Evolutionary conservation across 1,140 invertebrate species (phyloP).

Genomic region (Trissolcus basalis): DNA sequence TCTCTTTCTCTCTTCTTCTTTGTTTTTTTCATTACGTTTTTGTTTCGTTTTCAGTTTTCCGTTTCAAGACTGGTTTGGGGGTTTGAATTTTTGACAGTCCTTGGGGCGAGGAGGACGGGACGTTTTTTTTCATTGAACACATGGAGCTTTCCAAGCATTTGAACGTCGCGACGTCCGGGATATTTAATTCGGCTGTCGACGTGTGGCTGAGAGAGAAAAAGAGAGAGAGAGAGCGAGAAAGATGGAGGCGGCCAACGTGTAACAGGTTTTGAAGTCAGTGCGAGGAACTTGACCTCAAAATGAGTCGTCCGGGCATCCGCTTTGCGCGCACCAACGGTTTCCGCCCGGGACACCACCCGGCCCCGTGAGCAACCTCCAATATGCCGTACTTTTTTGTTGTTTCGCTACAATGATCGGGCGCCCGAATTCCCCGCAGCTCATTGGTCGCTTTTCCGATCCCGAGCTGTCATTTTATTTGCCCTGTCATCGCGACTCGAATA

Average conservation of each 20-base stretch:
- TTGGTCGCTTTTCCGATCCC: background rate
- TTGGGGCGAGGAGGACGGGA: too few species aligned
- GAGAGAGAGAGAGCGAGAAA: background rate
- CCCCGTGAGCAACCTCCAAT: conserved; percentile 1
- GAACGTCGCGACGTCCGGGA: conserved; percentile 6
- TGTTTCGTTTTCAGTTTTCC: background rate
- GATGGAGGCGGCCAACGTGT: conserved; percentile 33
- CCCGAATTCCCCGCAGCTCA: background rate
- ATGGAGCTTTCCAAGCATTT: too few species aligned
- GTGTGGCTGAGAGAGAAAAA: conserved; percentile 15
- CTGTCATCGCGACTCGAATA: background rate
- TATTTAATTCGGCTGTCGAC: conserved; percentile 39
- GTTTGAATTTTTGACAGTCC: too few species aligned
- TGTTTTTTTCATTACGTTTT: background rate
- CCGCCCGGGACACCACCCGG: too few species aligned
- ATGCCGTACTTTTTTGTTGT: conserved; percentile 3
- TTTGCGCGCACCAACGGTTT: conserved; percentile 1
- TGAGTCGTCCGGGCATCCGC: background rate
- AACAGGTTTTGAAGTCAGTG: conserved; percentile 47
- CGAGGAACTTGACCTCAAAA: conserved; percentile 47
- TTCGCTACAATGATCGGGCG: conserved; percentile 3
- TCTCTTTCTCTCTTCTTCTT: background rate
- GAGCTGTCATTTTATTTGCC: background rate
- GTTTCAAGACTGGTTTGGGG: too few species aligned
- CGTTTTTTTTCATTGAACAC: too few species aligned